Evolutionary conservation across 2,113 vertebrate genomes (phyloP).

Genomic region (Miniopterus natalensis): DNA sequence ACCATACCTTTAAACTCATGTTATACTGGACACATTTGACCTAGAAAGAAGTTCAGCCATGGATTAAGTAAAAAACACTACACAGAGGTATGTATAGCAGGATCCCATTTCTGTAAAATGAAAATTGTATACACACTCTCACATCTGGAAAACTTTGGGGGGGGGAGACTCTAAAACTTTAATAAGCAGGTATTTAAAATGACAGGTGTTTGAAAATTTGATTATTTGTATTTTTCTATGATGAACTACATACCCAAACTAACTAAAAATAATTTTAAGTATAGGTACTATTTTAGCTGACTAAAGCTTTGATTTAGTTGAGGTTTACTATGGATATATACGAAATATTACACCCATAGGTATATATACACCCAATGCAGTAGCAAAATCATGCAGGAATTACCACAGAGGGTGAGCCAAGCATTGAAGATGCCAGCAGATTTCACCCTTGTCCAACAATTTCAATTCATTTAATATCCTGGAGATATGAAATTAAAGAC

Average conservation of each 20-base stretch:
- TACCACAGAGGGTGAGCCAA: not conserved
- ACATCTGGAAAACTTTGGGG: not conserved
- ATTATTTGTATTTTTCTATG: not conserved
- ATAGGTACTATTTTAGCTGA: not conserved
- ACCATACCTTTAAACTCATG: not conserved
- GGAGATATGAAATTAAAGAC: not conserved
- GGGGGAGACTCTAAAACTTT: not conserved
- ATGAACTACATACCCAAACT: not conserved
- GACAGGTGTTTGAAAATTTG: not conserved
- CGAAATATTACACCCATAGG: not conserved
- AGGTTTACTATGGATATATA: not conserved
- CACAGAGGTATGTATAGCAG: not conserved
- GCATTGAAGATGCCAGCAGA: not conserved
- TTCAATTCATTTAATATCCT: not conserved
- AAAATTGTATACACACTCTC: not conserved
- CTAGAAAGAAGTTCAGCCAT: not conserved
- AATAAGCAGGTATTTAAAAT: not conserved
- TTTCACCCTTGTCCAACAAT: not conserved
- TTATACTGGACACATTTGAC: not conserved
- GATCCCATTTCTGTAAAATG: not conserved
- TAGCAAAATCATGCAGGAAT: not conserved
- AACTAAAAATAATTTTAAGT: conserved; percentile 2
- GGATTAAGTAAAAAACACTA: not conserved
- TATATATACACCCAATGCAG: accelerated
- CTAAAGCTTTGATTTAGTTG: not conserved